Evolutionary conservation across 2,113 vertebrate genomes (phyloP), one percentile per base, ranked within the genome.

Genomic region (Oryzias javanicus): DNA sequence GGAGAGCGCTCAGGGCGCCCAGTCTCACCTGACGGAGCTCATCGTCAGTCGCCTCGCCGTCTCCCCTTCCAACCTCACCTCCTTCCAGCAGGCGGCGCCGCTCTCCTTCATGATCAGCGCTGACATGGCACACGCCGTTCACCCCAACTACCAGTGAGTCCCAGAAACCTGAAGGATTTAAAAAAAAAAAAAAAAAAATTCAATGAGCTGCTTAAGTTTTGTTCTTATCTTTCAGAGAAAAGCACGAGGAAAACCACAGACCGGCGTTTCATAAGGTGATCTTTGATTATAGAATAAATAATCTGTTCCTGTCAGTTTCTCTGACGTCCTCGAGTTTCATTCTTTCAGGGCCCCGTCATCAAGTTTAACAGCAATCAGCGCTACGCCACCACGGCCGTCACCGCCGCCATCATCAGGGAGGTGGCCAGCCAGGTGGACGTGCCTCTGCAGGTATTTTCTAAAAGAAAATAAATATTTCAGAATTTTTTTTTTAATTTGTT

Each of bases 351-450:
- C 14, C 97, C 97, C 0, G 94, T 94, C 71, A 92, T 99, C 78
- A 99, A 99, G 85, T 98, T 98, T 86, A 99, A 98, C 91, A 96
- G 92, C 79, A 97, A 95, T 82, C 97, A 99, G 73, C 96, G 96
- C 65, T 99, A 98, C 0, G 95, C 97, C 68, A 98, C 96, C 1
- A 98, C 94, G 0, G 95, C 95, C 0, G 91, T 98, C 68, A 97
- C 96, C 0, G 95, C 96, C 72, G 88, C 95, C 0, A 14, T 98
- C 8, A 58, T 98, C 70, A 85, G 95, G 53, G 94, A 97, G 79
- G 91, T 98, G 1, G 97, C 94, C 0, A 51, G 52, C 4, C 81
- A 16, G 0, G 94, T 96, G 1, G 84, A 70, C 0, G 94, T 99
- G 24, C 95, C 96, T 6, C 87, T 99, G 77, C 97, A 98, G 95